Evolutionary conservation across 1,140 invertebrate species (phyloP), one percentile per base, ranked within the genome.

Genomic region (Lycorma delicatula): DNA sequence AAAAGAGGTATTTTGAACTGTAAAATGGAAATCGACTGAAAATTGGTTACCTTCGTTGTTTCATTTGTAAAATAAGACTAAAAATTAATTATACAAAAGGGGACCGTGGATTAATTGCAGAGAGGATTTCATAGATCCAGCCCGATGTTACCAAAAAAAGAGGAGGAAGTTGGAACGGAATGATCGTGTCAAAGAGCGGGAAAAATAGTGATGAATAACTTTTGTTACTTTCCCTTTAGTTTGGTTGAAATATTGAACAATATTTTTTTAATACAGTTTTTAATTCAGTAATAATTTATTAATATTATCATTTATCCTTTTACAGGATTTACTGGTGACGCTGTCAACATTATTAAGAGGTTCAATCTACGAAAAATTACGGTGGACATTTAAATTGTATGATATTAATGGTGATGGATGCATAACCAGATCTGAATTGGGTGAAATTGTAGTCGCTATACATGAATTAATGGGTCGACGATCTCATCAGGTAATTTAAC

Each of bases 361-460:
- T 6, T 92, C 88, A 0, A 83, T 93, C 23, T 92, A 95, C 70
- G 93, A 97, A 72, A 85, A 93, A 63, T 76, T 97, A 18, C 81
- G 90, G 64, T 93, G 93, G 92, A 92, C 92, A 13, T 97, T 97
- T 75, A 89, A 90, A 66, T 74, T 97, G 23, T 97, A 97, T 74
- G 93, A 97, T 70, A 84, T 95, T 38, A 95, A 97, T 70, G 91
- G 92, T 1, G 93, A 96, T 68, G 94, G 93, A 1, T 90, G 90
- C 64, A 94, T 97, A 67, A 94, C 90, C 44, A 83, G 89, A 63
- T 80, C 87, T 20, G 92, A 97, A 72, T 78, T 97, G 64, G 82
- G 84, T 9, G 89, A 95, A 73, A 89, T 97, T 9, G 89, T 97
- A 1, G 81, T 84, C 4, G 90, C 93, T 3, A 86, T 97, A 2